These are phyloP conservation scores for Drosophila leonis DNA, from an alignment of 2,888 invertebrate species.

Conservation along the genomic window DNA sequence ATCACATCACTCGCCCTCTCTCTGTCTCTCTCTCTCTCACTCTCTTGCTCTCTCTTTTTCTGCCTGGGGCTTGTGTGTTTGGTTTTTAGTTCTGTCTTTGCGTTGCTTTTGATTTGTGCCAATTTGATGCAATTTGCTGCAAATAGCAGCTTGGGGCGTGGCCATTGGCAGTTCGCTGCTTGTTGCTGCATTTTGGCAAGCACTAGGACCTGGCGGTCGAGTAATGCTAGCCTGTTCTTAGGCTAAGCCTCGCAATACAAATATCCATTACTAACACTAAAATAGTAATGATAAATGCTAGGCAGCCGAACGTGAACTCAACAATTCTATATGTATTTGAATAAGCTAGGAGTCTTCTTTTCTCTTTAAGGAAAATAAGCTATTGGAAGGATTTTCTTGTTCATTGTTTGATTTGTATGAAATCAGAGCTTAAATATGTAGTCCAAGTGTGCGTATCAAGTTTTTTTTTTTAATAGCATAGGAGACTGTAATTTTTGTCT, in stretches of 20 bases:
- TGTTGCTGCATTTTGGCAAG: constrained; percentile 19
- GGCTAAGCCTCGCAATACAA: background rate
- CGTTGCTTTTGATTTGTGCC: constrained; percentile 35
- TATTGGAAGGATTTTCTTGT: background rate
- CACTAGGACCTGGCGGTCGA: background rate
- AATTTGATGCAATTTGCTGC: constrained; percentile 24
- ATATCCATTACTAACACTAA: constrained; percentile 5
- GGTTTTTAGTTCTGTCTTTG: constrained; percentile 19
- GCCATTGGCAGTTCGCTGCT: constrained; percentile 16
- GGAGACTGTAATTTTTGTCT: too few relatives aligned
- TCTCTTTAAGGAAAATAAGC: background rate
- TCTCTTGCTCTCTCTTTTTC: background rate
- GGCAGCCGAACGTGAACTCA: background rate
- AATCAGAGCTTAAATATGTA: too few relatives aligned
- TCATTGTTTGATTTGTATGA: background rate
- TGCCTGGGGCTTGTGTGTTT: background rate
- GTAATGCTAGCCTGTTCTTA: background rate
- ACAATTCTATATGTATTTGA: background rate
- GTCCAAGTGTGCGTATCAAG: too few relatives aligned
- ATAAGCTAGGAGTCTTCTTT: background rate
- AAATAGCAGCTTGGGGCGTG: constrained; percentile 24
- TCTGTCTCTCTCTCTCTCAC: background rate
- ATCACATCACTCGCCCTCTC: background rate
- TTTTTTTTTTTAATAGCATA: too few relatives aligned
- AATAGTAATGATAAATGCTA: background rate